These are phyloP conservation scores for Sebastes oblongus DNA, from an alignment of 2,797 vertebrate species.

Conservation along the genomic window DNA sequence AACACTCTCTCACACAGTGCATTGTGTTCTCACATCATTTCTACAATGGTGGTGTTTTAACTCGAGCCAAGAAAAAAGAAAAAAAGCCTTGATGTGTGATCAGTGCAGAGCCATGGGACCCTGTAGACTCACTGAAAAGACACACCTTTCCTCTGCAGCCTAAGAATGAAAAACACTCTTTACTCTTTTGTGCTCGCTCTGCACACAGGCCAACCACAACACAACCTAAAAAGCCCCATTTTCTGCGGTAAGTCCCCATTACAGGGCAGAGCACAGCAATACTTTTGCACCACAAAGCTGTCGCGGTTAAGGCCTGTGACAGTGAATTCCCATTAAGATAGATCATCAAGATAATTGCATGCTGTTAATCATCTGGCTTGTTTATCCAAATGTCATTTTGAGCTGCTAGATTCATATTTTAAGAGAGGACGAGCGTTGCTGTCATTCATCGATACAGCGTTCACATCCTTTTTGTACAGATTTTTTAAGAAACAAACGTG, in stretches of 20 bases:
- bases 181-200: constrained; percentile 36
- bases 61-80: not conserved
- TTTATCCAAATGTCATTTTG: not conserved
- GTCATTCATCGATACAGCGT: not conserved
- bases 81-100: constrained; percentile 41
- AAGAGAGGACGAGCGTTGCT: not conserved
- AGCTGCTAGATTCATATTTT: not conserved
- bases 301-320: constrained; percentile 11
- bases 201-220: constrained; percentile 48
- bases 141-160: constrained; percentile 74
- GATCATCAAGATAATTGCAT: not conserved
- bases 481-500: too few species aligned
- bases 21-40: constrained; percentile 24
- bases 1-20: constrained; percentile 6
- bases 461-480: too few species aligned
- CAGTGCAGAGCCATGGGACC: constrained; percentile 49
- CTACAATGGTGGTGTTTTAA: constrained; percentile 29
- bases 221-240: constrained; percentile 42
- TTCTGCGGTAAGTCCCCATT: constrained; percentile 34
- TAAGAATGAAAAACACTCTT: constrained; percentile 62
- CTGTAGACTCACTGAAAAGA: constrained; percentile 58
- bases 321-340: constrained; percentile 5
- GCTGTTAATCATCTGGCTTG: not conserved
- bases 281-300: constrained; percentile 4
- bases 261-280: constrained; percentile 33